Evolutionary conservation across 2,797 vertebrate genomes (phyloP), one percentile per base, ranked within the genome.

Genomic region (Mus caroli): DNA sequence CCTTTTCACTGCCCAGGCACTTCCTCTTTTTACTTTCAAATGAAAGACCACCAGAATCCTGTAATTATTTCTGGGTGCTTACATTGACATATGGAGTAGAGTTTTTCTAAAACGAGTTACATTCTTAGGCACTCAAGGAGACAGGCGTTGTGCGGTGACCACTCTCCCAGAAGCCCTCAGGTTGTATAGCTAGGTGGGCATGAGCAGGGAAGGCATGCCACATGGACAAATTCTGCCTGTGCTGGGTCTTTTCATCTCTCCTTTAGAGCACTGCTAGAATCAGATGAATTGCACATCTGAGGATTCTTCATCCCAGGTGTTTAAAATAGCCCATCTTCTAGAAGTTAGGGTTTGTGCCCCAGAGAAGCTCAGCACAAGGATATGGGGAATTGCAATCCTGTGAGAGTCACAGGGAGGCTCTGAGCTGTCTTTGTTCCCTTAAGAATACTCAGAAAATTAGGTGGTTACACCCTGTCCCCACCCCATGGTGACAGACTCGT

Each of bases 381-480:
- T 11, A 1, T 3, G 28, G 24, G 85, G 54, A 85, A 82, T 40
- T 97, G 64, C 73, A 82, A 54, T 50, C 31, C n/a, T 75, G 31
- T 31, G 62, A 58, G 34, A 97, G 22, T 79, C 88, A 83, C 88
- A 80, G 90, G 93, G 91, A 92, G 75, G 86, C 43, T 95, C 88
- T 20, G 34, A 12, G 8, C 34, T 91, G 82, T 82, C 64, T 80
- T 96, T 86, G 73, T 92, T 95, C 69, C 15, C 86, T 88, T 92
- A 76, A 93, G 89, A 93, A 94, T 84, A 80, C 56, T 79, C 67
- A 46, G 64, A 78, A 92, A 78, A 94, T 94, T 96, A 94, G 76
- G 50, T 31, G 54, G 84, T 95, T 85, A 90, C 87, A 88, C 91
- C 92, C 90, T 91, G 76, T 90, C 86, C 73, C 37, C 67, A 85